phyloP scores from a whole-genome alignment of 2,888 invertebrate species.

The Ichneumon xanthorius region DNA sequence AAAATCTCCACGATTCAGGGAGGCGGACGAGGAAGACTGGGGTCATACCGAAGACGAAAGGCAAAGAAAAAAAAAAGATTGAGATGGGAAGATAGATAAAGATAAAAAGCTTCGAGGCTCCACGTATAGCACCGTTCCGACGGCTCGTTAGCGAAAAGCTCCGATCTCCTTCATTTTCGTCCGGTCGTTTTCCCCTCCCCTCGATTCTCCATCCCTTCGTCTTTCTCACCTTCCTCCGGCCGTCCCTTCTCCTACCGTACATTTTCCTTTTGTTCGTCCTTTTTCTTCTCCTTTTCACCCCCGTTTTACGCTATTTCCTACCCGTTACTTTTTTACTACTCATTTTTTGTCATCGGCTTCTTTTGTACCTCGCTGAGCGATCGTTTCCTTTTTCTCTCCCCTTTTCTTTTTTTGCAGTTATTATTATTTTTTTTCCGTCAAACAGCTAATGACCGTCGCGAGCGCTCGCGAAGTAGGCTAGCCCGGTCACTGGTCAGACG shows the following conservation, averaged over 20 bases:
- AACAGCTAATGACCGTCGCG: slow-evolving; percentile 48
- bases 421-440: slow-evolving; percentile 39
- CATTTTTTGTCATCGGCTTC: neutral
- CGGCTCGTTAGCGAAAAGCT: slow-evolving; percentile 64
- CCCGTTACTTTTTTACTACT: slow-evolving; percentile 23
- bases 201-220: slow-evolving; percentile 24
- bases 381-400: too few species aligned
- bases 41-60: slow-evolving; percentile 12
- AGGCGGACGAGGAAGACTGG: neutral
- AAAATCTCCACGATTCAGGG: neutral
- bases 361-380: neutral
- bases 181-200: slow-evolving; percentile 46
- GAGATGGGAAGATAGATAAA: slow-evolving; percentile 34
- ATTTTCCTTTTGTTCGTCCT: neutral
- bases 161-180: slow-evolving; percentile 57
- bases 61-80: slow-evolving; percentile 7
- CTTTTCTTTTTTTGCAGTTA: neutral
- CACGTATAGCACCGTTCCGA: slow-evolving; percentile 41
- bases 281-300: slow-evolving; percentile 6
- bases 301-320: slow-evolving; percentile 18
- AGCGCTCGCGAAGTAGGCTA: slow-evolving; percentile 40
- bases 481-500: slow-evolving; percentile 55
- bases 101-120: slow-evolving; percentile 50
- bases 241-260: slow-evolving; percentile 13
- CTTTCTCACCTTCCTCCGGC: slow-evolving; percentile 21